Evolutionary conservation across 2,797 vertebrate species (phyloP), one percentile per base, ranked within the genome.

Genomic region (Aeoliscus strigatus): DNA sequence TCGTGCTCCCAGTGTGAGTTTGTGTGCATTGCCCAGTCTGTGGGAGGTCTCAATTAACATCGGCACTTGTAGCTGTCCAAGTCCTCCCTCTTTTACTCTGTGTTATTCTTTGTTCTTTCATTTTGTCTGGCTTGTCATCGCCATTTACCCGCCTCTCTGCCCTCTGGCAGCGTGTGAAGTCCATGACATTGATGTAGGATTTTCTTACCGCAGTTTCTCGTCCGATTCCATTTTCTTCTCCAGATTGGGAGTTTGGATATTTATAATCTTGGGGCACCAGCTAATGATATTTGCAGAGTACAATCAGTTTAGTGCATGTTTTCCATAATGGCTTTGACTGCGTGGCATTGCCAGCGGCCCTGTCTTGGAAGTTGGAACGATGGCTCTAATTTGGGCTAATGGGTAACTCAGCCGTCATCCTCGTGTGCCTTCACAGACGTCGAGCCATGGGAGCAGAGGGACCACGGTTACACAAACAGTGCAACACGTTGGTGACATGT

Each of bases 301-400:
- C 77, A 81, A 85, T 82, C 80, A 61, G 75, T 79, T 83, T 80
- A 76, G 69, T 8, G 53, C 67, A 36, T 81, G 77, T 83, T 82
- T 76, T 65, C 60, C 16, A 53, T 82, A 82, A 83, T 80, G 67
- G 77, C 67, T 74, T 66, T 70, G 72, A 75, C 72, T 75, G 75
- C 51, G 49, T 77, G 66, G 63, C 66, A 51, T 73, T 60, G 82
- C 81, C 74, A 28, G 57, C 44, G 63, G 83, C 60, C 49, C 35
- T 38, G 65, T 80, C 55, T 70, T 62, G 66, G 82, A 62, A 53
- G 67, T 75, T 80, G 81, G 71, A 83, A 65, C 73, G 75, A 85
- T 80, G 69, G 56, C 58, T 82, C 74, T 86, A 79, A 88, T 89
- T 88, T 80, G 60, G 73, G 75, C 75, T 85, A 83, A 83, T 84